Evolutionary conservation across 1,140 invertebrate genomes (phyloP).

Genomic region (Lanistes nyassanus): DNA sequence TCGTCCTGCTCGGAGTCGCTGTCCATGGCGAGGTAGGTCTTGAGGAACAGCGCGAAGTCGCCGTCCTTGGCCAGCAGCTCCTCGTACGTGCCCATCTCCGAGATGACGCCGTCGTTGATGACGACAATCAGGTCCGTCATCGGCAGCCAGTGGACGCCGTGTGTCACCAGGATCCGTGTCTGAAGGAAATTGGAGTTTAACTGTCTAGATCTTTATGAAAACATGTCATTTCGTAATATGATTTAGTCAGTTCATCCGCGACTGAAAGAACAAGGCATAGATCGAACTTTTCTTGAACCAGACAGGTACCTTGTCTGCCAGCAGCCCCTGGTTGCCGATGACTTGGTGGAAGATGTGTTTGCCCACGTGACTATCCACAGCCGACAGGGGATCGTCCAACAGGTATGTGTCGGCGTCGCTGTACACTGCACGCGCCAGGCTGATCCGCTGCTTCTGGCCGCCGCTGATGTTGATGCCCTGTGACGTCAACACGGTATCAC

Average conservation of each 20-base stretch:
- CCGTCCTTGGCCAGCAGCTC: constrained; percentile 46
- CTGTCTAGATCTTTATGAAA: no score
- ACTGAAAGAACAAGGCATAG: no score
- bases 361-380: constrained; percentile 67
- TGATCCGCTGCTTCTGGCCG: constrained; percentile 51
- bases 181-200: background rate
- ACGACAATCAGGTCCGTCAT: constrained; percentile 61
- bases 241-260: no score
- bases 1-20: constrained; percentile 34
- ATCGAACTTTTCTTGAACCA: no score
- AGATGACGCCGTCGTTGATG: constrained; percentile 54
- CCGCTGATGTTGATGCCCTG: no score
- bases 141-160: constrained; percentile 55
- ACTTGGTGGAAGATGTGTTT: constrained; percentile 28
- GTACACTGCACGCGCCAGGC: constrained; percentile 66
- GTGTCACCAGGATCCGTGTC: constrained; percentile 50
- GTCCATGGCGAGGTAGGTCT: constrained; percentile 30
- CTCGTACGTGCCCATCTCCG: constrained; percentile 61
- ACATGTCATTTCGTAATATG: no score
- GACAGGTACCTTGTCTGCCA: constrained; percentile 28
- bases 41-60: constrained; percentile 52
- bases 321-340: no score
- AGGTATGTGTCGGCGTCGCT: constrained; percentile 75
- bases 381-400: constrained; percentile 72
- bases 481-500: no score